Conservation (phyloP, 2,888 invertebrate species). For the Ophioninae sp. region DNA sequence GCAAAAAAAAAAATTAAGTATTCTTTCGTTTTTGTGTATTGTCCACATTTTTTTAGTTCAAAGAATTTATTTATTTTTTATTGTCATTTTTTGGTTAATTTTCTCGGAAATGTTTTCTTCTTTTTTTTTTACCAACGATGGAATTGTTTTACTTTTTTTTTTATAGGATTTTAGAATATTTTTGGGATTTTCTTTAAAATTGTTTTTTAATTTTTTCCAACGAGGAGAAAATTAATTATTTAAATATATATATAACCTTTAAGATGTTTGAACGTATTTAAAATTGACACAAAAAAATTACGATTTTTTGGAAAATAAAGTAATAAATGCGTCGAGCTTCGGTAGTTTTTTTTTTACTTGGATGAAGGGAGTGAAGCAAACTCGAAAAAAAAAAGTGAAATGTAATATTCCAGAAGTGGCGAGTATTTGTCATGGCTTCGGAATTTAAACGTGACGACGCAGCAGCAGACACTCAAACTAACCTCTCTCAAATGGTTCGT, state of each 20-base stretch:
- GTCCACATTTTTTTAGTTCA: no score
- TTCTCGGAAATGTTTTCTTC: no score
- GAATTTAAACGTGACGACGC: conserved; percentile 28
- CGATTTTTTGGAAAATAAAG: no score
- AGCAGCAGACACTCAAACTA: neutral
- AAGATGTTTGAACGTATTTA: no score
- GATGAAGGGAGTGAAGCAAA: neutral
- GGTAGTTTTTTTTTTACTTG: neutral
- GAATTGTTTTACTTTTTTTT: no score
- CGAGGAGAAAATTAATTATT: no score
- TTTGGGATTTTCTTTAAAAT: neutral
- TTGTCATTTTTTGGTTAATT: no score
- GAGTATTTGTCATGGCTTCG: conserved; percentile 34
- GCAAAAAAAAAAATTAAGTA: neutral
- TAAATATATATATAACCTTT: no score
- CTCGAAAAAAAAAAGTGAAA: neutral
- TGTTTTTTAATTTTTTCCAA: neutral
- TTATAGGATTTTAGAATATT: neutral
- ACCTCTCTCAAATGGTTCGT: conserved; percentile 6
- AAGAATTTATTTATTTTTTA: no score
- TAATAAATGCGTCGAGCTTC: neutral
- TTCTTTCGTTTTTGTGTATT: neutral
- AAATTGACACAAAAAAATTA: no score
- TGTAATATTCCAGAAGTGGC: conserved; percentile 16
- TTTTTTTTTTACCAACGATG: no score